Percentiles rank a stretch among this genome's conserved stretches.
Conservation (phyloP, 2,888 invertebrate genomes). For the Polyploca ridens region DNA sequence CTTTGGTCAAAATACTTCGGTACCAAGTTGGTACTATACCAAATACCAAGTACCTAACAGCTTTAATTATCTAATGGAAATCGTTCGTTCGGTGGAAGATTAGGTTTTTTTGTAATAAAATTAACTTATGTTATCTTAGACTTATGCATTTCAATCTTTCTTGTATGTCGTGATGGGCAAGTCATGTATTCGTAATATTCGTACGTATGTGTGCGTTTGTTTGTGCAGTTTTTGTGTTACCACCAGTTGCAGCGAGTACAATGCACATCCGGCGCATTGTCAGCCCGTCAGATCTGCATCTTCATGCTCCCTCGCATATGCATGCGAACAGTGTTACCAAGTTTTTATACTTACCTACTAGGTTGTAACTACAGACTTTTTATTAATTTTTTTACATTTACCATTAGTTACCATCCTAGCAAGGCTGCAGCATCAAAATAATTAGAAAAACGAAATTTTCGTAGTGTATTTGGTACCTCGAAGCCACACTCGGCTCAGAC, state of each 20-base stretch:
- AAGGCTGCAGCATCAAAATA: too few species aligned
- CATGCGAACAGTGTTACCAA: constrained; percentile 21
- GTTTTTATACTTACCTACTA: neutral
- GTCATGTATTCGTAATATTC: neutral
- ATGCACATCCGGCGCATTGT: constrained; percentile 50
- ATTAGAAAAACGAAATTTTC: too few species aligned
- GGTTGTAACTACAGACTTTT: neutral
- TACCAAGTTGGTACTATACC: too few species aligned
- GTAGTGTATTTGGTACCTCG: too few species aligned
- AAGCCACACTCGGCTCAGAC: too few species aligned
- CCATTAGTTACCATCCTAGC: neutral
- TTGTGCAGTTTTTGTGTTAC: constrained; percentile 14
- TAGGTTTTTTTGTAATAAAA: neutral
- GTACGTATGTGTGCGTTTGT: constrained; percentile 3
- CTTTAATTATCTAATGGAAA: too few species aligned
- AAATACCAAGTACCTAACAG: too few species aligned
- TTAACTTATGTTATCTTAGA: too few species aligned
- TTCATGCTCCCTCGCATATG: constrained; percentile 48
- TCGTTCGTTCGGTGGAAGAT: too few species aligned
- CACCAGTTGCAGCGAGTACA: constrained; percentile 26
- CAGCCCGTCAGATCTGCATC: constrained; percentile 56
- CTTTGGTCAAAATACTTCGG: too few species aligned
- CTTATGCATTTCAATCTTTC: too few species aligned
- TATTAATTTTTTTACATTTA: neutral
- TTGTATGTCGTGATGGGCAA: neutral